Percentiles rank a stretch among this genome's conserved stretches.
These are phyloP conservation scores for Cataglyphis livida DNA, from an alignment of 2,888 invertebrate species.

Conservation along the genomic window DNA sequence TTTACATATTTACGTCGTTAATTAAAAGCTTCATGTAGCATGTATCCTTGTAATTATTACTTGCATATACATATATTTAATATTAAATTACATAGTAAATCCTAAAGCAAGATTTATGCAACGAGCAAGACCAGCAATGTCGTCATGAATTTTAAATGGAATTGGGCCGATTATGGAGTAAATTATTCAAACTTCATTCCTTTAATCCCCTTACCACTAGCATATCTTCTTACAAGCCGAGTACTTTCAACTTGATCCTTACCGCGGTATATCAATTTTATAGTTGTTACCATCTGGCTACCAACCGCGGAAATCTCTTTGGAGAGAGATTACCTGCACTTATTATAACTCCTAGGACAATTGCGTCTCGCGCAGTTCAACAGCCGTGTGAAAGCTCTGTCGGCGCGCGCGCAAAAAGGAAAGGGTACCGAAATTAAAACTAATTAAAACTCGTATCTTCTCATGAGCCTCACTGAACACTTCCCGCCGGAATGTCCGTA, in stretches of 20 bases:
- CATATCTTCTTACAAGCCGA: constrained; percentile 47
- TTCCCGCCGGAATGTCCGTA: constrained; percentile 44
- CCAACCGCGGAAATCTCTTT: constrained; percentile 34
- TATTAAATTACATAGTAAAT: constrained; percentile 34
- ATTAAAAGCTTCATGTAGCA: background rate
- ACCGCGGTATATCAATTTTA: constrained; percentile 52
- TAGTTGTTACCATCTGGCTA: constrained; percentile 49
- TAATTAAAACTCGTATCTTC: constrained; percentile 62
- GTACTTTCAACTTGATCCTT: constrained; percentile 44
- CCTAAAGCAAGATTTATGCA: constrained; percentile 33
- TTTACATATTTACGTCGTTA: background rate
- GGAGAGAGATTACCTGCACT: constrained; percentile 50
- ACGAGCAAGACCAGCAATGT: constrained; percentile 18
- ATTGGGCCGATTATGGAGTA: constrained; percentile 45
- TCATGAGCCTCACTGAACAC: constrained; percentile 36
- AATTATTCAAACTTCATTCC: constrained; percentile 54
- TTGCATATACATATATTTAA: constrained; percentile 6
- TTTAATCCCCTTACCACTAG: constrained; percentile 48
- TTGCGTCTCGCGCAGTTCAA: constrained; percentile 44
- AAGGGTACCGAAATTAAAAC: constrained; percentile 56
- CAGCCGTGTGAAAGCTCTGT: constrained; percentile 34
- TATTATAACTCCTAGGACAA: constrained; percentile 43
- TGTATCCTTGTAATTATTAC: constrained; percentile 16
- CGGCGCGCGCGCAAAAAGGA: constrained; percentile 19
- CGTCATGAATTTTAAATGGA: constrained; percentile 43